Evolutionary conservation across 1,140 invertebrate species (phyloP).

Genomic region (Chelonus insularis): DNA sequence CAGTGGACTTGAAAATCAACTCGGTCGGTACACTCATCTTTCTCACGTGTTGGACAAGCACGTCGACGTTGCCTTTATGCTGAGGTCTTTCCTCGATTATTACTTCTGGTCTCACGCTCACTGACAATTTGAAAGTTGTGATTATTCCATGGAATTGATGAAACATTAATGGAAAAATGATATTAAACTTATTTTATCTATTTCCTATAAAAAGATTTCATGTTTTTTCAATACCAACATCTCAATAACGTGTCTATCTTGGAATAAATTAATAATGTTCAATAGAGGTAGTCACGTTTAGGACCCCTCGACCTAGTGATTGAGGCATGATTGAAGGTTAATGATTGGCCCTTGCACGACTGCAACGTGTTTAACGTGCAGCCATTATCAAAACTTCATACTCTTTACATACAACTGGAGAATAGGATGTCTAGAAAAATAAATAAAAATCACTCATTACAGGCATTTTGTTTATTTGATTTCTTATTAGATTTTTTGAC

Average conservation of each 20-base stretch:
- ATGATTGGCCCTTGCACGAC: background rate
- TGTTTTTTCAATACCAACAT: no score
- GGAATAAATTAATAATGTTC: background rate
- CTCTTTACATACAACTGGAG: background rate
- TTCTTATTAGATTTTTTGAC: background rate
- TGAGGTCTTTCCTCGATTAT: background rate
- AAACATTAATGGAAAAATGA: no score
- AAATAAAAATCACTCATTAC: no score
- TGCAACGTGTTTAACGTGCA: background rate
- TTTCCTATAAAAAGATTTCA: no score
- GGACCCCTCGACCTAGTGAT: constrained; percentile 15
- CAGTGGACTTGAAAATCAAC: constrained; percentile 3
- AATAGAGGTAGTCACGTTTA: background rate
- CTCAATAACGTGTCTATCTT: no score
- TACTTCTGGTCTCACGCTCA: no score
- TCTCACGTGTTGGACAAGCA: background rate
- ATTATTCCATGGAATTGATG: no score
- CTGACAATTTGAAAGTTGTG: no score
- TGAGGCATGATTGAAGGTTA: constrained; percentile 21
- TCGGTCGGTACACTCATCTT: constrained; percentile 3
- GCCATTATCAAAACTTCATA: background rate
- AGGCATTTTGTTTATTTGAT: constrained; percentile 11
- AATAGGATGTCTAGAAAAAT: no score
- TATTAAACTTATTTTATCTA: no score
- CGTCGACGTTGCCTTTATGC: background rate